Conservation (phyloP, 2,113 vertebrate species). For the Corapipo altera region DNA sequence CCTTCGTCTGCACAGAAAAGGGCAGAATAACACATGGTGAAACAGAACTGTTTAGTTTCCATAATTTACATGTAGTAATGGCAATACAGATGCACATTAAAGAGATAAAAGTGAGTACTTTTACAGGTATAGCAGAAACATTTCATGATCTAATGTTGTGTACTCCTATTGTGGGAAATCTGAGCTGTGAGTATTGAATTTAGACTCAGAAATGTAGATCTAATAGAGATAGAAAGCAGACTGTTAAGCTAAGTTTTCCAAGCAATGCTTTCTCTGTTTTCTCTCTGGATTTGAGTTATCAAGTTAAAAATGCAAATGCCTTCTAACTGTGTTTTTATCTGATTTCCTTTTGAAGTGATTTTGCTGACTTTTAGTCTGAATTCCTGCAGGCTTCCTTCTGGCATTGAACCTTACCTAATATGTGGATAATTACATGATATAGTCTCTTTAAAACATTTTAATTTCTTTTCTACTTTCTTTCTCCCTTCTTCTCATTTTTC, state of each 20-base stretch:
- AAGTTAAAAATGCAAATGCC: conserved; percentile 2
- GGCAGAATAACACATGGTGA: background rate
- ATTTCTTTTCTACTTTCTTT: background rate
- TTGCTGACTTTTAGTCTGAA: conserved; percentile 9
- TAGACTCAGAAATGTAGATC: background rate
- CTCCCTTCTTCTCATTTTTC: background rate
- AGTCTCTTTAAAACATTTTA: background rate
- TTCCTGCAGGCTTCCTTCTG: background rate
- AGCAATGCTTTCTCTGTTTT: background rate
- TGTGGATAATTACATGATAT: background rate
- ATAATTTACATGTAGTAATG: background rate
- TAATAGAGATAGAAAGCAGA: background rate
- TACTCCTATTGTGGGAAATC: background rate
- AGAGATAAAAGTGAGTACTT: background rate
- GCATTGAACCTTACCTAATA: background rate
- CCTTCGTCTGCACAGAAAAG: background rate
- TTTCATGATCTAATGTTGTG: background rate
- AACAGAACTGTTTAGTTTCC: background rate
- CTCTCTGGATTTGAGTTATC: background rate
- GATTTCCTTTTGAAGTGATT: conserved; percentile 12
- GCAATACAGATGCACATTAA: background rate
- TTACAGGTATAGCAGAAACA: background rate
- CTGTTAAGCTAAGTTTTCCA: background rate
- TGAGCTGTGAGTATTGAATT: background rate
- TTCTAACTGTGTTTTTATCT: conserved; percentile 1